phyloP scores from a whole-genome alignment of 2,888 invertebrate genomes.

The Ferdinandea cuprea region DNA sequence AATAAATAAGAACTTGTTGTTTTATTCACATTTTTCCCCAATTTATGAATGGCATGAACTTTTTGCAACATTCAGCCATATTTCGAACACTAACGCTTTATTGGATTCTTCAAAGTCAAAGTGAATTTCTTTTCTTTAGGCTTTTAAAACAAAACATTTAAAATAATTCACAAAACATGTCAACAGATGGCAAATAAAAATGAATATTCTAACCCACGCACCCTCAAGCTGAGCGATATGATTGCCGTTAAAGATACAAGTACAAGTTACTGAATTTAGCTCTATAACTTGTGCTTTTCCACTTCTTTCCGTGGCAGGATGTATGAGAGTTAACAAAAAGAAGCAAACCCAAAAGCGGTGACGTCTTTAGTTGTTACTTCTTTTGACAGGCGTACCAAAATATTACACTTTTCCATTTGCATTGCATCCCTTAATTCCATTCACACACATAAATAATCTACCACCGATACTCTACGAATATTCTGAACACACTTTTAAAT shows the following conservation, averaged over 20 bases:
- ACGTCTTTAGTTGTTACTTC: constrained; percentile 50
- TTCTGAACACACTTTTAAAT: too few relatives aligned
- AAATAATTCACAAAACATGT: constrained; percentile 5
- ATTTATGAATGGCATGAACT: too few relatives aligned
- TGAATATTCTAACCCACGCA: background rate
- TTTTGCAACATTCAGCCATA: too few relatives aligned
- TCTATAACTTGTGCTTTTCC: constrained; percentile 9
- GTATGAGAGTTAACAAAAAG: constrained; percentile 22
- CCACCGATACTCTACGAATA: constrained; percentile 8
- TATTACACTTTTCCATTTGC: constrained; percentile 38
- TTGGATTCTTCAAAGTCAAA: too few relatives aligned
- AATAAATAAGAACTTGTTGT: too few relatives aligned
- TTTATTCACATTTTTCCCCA: too few relatives aligned
- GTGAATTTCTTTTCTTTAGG: too few relatives aligned
- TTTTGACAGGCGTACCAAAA: constrained; percentile 62
- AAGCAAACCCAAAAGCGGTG: constrained; percentile 48
- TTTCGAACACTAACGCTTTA: too few relatives aligned
- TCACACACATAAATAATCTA: background rate
- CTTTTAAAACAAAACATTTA: background rate
- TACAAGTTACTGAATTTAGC: constrained; percentile 33
- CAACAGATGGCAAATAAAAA: constrained; percentile 36
- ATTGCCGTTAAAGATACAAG: background rate
- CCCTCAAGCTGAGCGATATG: background rate
- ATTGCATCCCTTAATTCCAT: constrained; percentile 44
- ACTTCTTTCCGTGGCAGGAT: constrained; percentile 28